Conservation (phyloP, 2,888 invertebrate genomes). For the Gortyna flavago region DNA sequence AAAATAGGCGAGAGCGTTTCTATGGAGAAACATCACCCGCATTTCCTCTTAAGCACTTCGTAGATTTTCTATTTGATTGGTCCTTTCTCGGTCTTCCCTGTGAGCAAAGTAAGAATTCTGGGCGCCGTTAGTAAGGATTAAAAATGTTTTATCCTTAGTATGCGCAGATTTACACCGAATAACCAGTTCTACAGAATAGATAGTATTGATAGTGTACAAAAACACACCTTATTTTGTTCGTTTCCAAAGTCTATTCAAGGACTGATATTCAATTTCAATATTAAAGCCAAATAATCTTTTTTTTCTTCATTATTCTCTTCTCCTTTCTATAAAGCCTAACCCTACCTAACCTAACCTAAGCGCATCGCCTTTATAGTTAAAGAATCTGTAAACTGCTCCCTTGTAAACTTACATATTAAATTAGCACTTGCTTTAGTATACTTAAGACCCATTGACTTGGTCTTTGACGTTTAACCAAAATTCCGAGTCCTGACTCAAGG, state of each 20-base stretch:
- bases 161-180: background rate
- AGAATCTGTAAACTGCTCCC: background rate
- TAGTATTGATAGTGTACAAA: background rate
- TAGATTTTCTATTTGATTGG: slow-evolving; percentile 36
- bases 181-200: background rate
- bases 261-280: background rate
- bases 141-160: background rate
- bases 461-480: slow-evolving; percentile 28
- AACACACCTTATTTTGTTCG: background rate
- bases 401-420: background rate
- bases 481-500: slow-evolving; percentile 4
- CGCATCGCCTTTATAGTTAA: background rate
- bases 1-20: no score
- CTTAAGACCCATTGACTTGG: background rate
- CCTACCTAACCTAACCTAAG: no score
- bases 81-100: slow-evolving; percentile 1
- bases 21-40: no score
- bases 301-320: background rate
- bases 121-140: background rate
- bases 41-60: no score
- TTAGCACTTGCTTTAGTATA: background rate
- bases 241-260: no score
- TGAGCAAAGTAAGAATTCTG: slow-evolving; percentile 14
- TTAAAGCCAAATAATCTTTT: background rate
- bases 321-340: background rate